A percentile compares a stretch with the other conserved stretches of the same genome.
phyloP scores from a whole-genome alignment of 2,113 vertebrate species.

The Takifugu flavidus region DNA sequence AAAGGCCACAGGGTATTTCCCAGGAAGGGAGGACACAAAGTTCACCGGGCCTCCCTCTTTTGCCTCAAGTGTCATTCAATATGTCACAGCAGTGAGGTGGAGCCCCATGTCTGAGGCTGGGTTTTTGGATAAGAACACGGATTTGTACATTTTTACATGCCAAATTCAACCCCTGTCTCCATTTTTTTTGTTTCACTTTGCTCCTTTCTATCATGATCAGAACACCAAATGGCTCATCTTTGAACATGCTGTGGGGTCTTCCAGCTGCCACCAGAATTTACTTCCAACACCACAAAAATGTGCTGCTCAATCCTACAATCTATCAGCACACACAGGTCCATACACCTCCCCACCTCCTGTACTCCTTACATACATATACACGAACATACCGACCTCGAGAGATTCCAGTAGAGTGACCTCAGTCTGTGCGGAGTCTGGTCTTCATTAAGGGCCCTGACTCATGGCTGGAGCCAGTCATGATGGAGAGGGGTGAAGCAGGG shows the following conservation, averaged over 20 bases:
- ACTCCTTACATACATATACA: conserved; percentile 27
- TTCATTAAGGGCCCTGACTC: conserved; percentile 73
- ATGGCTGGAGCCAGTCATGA: conserved; percentile 63
- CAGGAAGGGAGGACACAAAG: conserved; percentile 51
- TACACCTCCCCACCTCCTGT: conserved; percentile 14
- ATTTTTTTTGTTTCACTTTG: conserved; percentile 14
- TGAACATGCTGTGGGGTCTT: conserved; percentile 35
- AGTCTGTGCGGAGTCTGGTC: conserved; percentile 69
- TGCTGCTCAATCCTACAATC: conserved; percentile 20
- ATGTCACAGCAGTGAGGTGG: conserved; percentile 40
- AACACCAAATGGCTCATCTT: conserved; percentile 1
- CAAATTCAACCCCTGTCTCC: not conserved
- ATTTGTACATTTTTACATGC: conserved; percentile 7
- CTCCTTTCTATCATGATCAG: not conserved
- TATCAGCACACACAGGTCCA: conserved; percentile 2
- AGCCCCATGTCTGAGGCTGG: conserved; percentile 55
- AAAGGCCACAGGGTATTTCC: conserved; percentile 62
- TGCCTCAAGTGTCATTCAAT: conserved; percentile 63
- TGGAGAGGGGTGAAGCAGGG: conserved; percentile 49
- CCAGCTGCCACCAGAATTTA: conserved; percentile 47
- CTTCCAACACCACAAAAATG: conserved; percentile 31
- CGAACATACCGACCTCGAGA: conserved; percentile 50
- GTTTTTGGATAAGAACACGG: conserved; percentile 14
- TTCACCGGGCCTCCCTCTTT: conserved; percentile 49
- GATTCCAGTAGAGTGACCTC: conserved; percentile 68